A percentile compares a stretch with the other conserved stretches of the same genome.
These are phyloP conservation scores for human DNA, from an alignment of 2,113 vertebrate species.

Conservation along the genomic window GRCh38 chr1:5142501-5143000, in stretches of 20 bases:
- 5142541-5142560: fast-evolving
- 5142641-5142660: neutral
- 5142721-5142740: fast-evolving
- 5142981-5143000: neutral
- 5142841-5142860: neutral
- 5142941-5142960: fast-evolving
- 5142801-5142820: neutral
- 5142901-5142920: no score
- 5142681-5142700: neutral
- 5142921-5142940: fast-evolving
- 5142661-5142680: fast-evolving
- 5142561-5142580: no score
- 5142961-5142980: fast-evolving
- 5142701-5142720: neutral
- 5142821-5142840: fast-evolving
- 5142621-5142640: fast-evolving
- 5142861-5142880: no score
- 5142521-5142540: neutral
- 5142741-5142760: neutral
- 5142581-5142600: fast-evolving
- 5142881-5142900: fast-evolving
- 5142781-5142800: neutral
- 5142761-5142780: fast-evolving
- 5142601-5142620: fast-evolving
- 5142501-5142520: fast-evolving